Base-by-base conservation (phyloP, 2,797 vertebrate genomes). In the Ctenopoma kingsleyae region DNA sequence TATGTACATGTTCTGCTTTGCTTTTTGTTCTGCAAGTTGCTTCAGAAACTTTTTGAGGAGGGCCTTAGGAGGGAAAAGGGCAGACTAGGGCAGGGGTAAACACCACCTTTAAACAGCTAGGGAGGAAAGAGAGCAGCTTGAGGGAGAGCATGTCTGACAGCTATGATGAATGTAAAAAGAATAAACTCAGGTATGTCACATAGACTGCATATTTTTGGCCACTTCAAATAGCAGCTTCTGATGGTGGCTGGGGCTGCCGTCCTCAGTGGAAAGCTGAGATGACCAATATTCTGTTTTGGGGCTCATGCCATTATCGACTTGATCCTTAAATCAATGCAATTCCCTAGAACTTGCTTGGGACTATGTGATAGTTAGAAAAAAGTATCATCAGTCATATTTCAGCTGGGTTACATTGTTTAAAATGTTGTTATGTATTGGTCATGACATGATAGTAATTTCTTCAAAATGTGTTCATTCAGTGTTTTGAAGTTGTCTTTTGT, bases 241-340 rank as follows among this genome's bases (percentile, higher is more conserved):
- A 67, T 58, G 83, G 80, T 65, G 61, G 77, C 76, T 76, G 80
- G 78, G 69, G 75, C 79, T 11, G 61, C 65, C 20, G 58, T 73
- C 75, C 60, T 77, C 76, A 23, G 44, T 77, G 83, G 84, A 80
- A 87, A 87, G 70, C 73, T 74, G 51, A 80, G 75, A 74, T 93
- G 89, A 93, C 93, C 92, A 92, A 91, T 89, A 91, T 93, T 92
- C 83, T 83, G 83, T 78, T 89, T 85, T 82, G 89, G 87, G 76
- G 69, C 67, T 80, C 51, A 74, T 65, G 84, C 76, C 49, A 57
- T 84, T 90, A 81, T 89, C 83, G 84, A 74, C 69, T 76, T 86
- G 78, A 88, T 87, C 67, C 64, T 80, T 43, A 59, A 84, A 74
- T 82, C 82, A 84, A 79, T 77, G 68, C 85, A 87, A 85, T 78